Conservation (phyloP, 2,888 invertebrate genomes). For the Steinernema carpocapsae region DNA sequence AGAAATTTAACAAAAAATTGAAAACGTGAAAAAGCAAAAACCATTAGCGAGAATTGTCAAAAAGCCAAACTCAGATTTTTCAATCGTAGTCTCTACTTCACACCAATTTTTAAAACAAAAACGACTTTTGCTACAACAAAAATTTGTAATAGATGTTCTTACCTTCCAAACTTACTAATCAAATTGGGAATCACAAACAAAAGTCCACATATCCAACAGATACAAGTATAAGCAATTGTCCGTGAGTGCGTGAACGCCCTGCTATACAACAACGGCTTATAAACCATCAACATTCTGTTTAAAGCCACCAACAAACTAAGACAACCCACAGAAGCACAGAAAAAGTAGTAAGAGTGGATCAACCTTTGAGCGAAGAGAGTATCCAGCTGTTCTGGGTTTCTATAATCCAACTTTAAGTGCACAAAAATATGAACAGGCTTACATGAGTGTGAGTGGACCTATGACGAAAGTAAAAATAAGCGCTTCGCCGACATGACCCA, state of each 20-base stretch:
- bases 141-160: neutral
- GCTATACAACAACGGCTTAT: neutral
- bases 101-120: no score
- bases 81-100: no score
- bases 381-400: neutral
- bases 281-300: neutral
- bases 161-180: neutral
- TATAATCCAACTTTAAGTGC: no score
- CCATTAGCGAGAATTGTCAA: no score
- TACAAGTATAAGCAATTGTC: neutral
- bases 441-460: neutral
- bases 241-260: neutral
- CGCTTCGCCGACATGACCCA: neutral
- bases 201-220: neutral
- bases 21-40: no score
- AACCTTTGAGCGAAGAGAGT: neutral
- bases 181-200: neutral
- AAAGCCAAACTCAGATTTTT: no score
- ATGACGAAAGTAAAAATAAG: neutral
- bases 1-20: no score
- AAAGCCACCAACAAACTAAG: neutral
- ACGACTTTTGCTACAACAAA: neutral
- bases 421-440: no score
- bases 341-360: neutral
- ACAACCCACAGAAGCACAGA: neutral